A percentile compares a stretch with the other conserved stretches of the same genome.
These are phyloP conservation scores for Papilio glaucus DNA, from an alignment of 1,140 invertebrate species.

Conservation along the genomic window DNA sequence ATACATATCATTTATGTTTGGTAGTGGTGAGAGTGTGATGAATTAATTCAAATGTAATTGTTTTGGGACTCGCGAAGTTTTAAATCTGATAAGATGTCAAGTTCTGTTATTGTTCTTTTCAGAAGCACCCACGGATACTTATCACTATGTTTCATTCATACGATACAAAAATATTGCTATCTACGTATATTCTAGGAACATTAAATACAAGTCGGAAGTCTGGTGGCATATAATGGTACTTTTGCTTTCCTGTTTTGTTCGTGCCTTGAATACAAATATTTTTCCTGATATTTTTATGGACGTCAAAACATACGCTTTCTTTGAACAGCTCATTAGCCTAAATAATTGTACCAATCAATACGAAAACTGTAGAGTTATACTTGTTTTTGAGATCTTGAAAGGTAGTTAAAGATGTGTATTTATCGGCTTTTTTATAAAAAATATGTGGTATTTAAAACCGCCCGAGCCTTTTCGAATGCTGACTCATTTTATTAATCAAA, in stretches of 20 bases:
- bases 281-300: constrained; percentile 5
- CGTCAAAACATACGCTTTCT: background rate
- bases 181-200: constrained; percentile 62
- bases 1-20: too few relatives aligned
- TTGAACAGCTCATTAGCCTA: constrained; percentile 20
- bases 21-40: too few relatives aligned
- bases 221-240: constrained; percentile 66
- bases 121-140: too few relatives aligned
- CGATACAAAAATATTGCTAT: background rate
- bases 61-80: too few relatives aligned
- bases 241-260: constrained; percentile 63
- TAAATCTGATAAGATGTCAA: too few relatives aligned
- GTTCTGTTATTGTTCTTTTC: too few relatives aligned
- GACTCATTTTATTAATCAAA: too few relatives aligned
- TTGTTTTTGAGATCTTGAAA: background rate
- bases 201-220: constrained; percentile 65
- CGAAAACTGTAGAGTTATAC: background rate
- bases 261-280: constrained; percentile 64
- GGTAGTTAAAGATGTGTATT: background rate
- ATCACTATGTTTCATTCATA: too few relatives aligned
- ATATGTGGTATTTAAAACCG: too few relatives aligned
- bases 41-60: too few relatives aligned
- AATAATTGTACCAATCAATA: background rate
- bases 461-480: too few relatives aligned
- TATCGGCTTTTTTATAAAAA: background rate